Evolutionary conservation across 2,113 vertebrate species (phyloP).

Genomic region (Myocastor coypus): DNA sequence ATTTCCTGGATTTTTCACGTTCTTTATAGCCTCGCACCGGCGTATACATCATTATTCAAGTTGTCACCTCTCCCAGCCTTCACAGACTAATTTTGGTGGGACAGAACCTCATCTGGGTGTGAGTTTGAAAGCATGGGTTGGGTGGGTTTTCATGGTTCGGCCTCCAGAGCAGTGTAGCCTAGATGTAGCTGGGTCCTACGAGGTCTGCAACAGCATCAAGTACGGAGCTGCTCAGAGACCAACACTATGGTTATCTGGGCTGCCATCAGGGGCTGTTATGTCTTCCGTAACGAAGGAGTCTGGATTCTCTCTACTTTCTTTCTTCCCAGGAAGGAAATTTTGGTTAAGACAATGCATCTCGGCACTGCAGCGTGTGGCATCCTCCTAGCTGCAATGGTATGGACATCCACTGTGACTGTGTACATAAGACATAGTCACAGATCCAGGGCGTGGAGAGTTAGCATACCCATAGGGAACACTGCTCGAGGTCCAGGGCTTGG

Average conservation of each 20-base stretch:
- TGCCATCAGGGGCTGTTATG: not conserved
- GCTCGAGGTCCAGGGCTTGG: too few relatives aligned
- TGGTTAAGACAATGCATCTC: not conserved
- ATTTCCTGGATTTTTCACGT: not conserved
- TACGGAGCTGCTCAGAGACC: not conserved
- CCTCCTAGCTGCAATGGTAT: not conserved
- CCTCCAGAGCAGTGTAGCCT: not conserved
- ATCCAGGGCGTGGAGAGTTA: not conserved
- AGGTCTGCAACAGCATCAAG: not conserved
- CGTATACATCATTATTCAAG: not conserved
- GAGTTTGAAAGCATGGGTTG: not conserved
- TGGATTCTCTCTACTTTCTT: not conserved
- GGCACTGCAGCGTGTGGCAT: not conserved
- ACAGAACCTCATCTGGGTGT: not conserved
- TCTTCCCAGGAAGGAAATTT: not conserved
- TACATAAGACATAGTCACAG: not conserved
- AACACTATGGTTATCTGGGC: not conserved
- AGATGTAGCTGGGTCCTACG: not conserved
- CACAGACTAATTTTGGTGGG: not conserved
- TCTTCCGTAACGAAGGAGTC: not conserved
- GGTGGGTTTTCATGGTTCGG: not conserved
- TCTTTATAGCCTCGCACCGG: not conserved
- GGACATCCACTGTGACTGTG: not conserved
- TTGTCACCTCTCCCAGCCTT: not conserved
- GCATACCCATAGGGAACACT: not conserved